Evolutionary conservation across 2,888 invertebrate species (phyloP), one percentile per base, ranked within the genome.

Genomic region (Brenthis ino): DNA sequence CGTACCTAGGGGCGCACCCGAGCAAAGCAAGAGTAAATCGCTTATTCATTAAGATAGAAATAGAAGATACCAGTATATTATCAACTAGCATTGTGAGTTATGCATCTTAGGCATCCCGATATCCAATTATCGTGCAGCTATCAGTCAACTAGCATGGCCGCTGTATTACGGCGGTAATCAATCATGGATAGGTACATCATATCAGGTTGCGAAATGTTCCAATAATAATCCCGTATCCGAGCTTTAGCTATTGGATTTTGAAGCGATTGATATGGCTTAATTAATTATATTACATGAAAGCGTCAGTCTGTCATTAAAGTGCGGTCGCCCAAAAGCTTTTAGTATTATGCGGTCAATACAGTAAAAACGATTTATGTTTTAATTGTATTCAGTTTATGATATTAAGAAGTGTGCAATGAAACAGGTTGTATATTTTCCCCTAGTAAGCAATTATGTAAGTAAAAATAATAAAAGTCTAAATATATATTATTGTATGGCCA

Each of bases 121-220:
- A 14, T 57, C 13, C 20, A 57, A 47, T 58, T 58, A 58, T 58
- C 20, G 24, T 47, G 24, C 4, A 48, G 37, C 37, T 43, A 43
- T 43, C 37, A 43, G 37, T 43, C 37, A 43, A 28, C n/a, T 53
- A 57, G 53, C 58, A 47, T 47, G 28, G 47, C 33, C 24, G n/a
- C 57, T 14, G 54, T 54, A 66, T 58, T 54, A 66, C 57, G 53
- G 12, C 54, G 16, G 16, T 66, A 54, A 65, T 57, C 57, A 65
- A 66, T 66, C 53, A 53, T 47, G 28, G 50, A 28, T 28, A 16
- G 6, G 33, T 65, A 57, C 14, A 47, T 2, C 4, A 24, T 8
- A 58, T 58, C 24, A 24, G 3, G 11, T 43, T 43, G 37, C 37
- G 37, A 20, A 58, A 48, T 48, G 28, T 16, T 16, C 53, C 37